These are phyloP conservation scores for Sphaerophoria rueppellii DNA, from an alignment of 2,888 invertebrate species.

Conservation along the genomic window DNA sequence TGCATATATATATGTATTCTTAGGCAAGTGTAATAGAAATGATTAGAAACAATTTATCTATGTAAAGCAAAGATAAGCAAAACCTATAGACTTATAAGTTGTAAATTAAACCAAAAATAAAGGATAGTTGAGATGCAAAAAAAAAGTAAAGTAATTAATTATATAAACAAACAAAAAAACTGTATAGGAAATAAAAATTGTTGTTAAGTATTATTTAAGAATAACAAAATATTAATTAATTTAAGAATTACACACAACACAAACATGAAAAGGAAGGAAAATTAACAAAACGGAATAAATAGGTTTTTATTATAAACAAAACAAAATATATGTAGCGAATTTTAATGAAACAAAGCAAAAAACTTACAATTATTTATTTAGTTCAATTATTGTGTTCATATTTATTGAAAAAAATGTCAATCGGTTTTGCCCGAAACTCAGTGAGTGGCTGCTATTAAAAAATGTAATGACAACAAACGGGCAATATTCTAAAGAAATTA, in stretches of 20 bases:
- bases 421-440: background rate
- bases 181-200: conserved; percentile 73
- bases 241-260: conserved; percentile 28
- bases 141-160: conserved; percentile 50
- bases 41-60: conserved; percentile 69
- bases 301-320: conserved; percentile 16
- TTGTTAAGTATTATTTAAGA: conserved; percentile 74
- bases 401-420: background rate
- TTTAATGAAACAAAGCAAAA: background rate
- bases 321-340: conserved; percentile 9
- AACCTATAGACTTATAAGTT: conserved; percentile 73
- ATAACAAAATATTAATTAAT: conserved; percentile 39
- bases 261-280: background rate
- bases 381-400: conserved; percentile 10
- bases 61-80: conserved; percentile 58
- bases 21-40: conserved; percentile 65
- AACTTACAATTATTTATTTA: background rate
- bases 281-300: background rate
- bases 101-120: conserved; percentile 29
- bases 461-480: background rate
- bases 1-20: conserved; percentile 51
- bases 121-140: background rate
- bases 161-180: conserved; percentile 42
- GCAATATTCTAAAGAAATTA: background rate
- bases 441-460: background rate